Evolutionary conservation across 2,797 vertebrate species (phyloP).

Genomic region (Dendrocincla fuliginosa): DNA sequence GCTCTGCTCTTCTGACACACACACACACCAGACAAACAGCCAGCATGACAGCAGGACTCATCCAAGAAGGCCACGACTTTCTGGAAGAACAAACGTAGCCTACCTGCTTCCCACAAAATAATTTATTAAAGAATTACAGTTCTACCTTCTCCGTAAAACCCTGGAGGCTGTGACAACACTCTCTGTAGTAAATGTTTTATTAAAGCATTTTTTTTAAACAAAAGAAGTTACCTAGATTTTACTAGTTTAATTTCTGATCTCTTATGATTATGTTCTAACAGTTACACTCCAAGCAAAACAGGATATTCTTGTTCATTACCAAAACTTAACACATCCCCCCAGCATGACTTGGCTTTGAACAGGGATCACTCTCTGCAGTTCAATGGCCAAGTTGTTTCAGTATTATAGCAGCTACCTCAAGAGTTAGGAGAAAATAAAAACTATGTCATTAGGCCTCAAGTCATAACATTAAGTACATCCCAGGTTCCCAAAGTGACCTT

Average conservation of each 20-base stretch:
- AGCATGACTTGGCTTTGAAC: background rate
- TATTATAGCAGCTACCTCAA: background rate
- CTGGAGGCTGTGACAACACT: background rate
- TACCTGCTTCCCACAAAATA: background rate
- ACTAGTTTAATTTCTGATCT: background rate
- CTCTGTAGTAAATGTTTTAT: fast-evolving
- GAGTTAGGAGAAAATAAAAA: background rate
- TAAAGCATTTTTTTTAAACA: background rate
- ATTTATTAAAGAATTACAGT: background rate
- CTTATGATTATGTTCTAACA: background rate
- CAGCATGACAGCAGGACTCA: fast-evolving
- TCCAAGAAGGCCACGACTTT: background rate
- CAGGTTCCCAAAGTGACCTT: background rate
- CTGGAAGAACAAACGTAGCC: background rate
- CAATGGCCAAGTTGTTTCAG: background rate
- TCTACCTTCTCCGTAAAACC: background rate
- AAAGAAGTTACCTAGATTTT: background rate
- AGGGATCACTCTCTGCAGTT: background rate
- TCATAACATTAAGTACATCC: background rate
- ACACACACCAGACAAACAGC: fast-evolving
- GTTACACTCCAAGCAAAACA: background rate
- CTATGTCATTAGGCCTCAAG: background rate
- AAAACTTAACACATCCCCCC: background rate
- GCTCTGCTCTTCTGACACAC: background rate
- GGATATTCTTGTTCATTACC: background rate